phyloP scores from a whole-genome alignment of 2,113 vertebrate species.

The Dromaius novaehollandiae region DNA sequence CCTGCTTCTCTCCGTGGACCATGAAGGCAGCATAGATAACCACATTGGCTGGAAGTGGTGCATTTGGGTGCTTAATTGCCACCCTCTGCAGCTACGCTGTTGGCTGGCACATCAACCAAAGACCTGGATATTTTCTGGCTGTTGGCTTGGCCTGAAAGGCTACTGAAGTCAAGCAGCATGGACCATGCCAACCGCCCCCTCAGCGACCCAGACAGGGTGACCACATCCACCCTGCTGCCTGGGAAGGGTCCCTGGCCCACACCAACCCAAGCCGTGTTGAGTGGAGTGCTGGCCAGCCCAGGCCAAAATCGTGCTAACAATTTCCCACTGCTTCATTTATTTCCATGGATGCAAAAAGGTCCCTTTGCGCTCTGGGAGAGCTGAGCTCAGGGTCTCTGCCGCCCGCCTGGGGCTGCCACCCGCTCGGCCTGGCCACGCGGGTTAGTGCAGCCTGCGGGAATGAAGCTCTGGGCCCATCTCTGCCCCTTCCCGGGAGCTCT shows the following conservation, averaged over 20 bases:
- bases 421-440: no score
- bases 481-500: not conserved
- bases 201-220: not conserved
- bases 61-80: not conserved
- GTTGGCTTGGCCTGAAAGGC: not conserved
- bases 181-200: accelerated
- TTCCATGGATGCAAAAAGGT: not conserved
- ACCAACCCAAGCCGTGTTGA: not conserved
- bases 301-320: not conserved
- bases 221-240: not conserved
- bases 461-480: not conserved
- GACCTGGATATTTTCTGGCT: not conserved
- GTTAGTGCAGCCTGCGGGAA: not conserved
- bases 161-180: accelerated
- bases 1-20: not conserved
- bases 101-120: not conserved
- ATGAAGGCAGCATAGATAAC: not conserved
- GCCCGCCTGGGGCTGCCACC: not conserved
- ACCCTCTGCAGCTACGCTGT: not conserved
- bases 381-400: not conserved
- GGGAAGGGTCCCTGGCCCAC: not conserved
- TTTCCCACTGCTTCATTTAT: not conserved
- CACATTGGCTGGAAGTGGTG: not conserved
- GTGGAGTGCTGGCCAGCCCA: not conserved
- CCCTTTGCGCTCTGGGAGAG: not conserved